Conservation (phyloP, 2,797 vertebrate species). For the Aythya fuligula region DNA sequence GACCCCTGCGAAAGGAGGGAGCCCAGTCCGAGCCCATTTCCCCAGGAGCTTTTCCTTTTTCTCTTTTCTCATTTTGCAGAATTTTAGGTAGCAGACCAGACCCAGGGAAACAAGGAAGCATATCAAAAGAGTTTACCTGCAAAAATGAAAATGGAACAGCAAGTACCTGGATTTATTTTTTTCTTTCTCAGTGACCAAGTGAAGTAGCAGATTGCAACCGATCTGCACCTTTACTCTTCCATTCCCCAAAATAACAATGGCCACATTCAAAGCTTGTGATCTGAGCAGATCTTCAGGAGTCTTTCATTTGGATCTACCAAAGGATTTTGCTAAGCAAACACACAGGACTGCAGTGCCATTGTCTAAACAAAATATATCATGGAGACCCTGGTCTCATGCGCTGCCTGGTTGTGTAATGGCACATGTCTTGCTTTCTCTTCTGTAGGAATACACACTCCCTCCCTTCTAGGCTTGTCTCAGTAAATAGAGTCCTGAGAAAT, state of each 20-base stretch:
- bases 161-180: background rate
- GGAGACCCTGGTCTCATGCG: background rate
- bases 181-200: background rate
- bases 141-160: background rate
- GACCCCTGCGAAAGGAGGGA: background rate
- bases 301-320: background rate
- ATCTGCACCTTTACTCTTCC: background rate
- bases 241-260: background rate
- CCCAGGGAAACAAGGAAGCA: accelerated
- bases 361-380: background rate
- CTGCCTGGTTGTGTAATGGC: background rate
- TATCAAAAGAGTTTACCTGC: background rate
- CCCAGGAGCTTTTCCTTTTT: background rate
- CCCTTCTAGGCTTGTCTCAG: conserved; percentile 21
- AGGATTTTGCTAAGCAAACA: background rate
- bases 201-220: background rate
- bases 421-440: background rate
- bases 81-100: background rate
- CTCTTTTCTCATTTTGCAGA: background rate
- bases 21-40: background rate
- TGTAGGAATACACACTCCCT: background rate
- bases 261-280: background rate
- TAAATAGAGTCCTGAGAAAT: conserved; percentile 48
- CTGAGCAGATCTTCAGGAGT: background rate
- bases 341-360: background rate